Evolutionary conservation across 2,113 vertebrate genomes (phyloP).

Genomic region (Anser cygnoides): DNA sequence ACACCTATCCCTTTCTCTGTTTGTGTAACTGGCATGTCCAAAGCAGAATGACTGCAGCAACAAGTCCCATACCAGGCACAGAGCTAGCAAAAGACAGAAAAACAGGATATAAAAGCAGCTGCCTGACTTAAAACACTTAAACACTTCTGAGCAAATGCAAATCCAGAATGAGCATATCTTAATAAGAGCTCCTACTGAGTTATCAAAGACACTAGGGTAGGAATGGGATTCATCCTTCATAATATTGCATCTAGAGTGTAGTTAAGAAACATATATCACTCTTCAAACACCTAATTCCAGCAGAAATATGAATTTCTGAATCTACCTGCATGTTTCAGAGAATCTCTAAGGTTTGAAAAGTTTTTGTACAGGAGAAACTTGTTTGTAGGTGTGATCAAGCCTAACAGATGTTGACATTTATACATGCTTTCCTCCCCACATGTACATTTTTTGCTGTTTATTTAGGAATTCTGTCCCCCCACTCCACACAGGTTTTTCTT

Average conservation of each 20-base stretch:
- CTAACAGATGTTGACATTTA: background rate
- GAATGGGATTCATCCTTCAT: background rate
- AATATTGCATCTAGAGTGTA: background rate
- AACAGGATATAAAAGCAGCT: slow-evolving; percentile 3
- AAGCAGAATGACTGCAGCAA: background rate
- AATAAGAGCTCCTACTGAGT: background rate
- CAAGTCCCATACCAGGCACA: background rate
- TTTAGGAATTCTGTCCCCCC: background rate
- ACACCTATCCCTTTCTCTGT: background rate
- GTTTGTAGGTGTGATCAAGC: background rate
- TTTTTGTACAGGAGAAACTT: background rate
- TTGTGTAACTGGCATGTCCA: background rate
- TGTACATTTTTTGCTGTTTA: background rate
- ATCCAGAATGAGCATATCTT: background rate
- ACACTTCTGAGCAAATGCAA: background rate
- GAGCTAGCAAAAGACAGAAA: background rate
- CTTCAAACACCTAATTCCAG: background rate
- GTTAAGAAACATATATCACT: background rate
- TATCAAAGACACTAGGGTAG: background rate
- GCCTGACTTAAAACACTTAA: background rate
- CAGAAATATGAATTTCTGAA: background rate
- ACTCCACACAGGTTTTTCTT: background rate
- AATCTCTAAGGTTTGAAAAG: background rate
- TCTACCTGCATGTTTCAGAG: background rate
- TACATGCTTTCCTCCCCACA: background rate